Conservation (phyloP, 2,113 vertebrate genomes). For the zebrafish (Danio rerio) region GRCz12tu NC_133192.1:58281501-58282000, state of each 20-base stretch:
- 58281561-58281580: too few species aligned
- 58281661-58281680: neutral
- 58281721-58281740: neutral
- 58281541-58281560: too few species aligned
- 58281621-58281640: neutral
- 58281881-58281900: neutral
- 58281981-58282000: too few species aligned
- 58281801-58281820: constrained; percentile 10
- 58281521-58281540: too few species aligned
- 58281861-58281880: neutral
- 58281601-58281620: neutral
- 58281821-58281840: neutral
- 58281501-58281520: too few species aligned
- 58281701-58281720: neutral
- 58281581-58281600: too few species aligned
- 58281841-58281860: neutral
- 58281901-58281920: neutral
- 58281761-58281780: neutral
- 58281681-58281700: neutral
- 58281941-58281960: neutral
- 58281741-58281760: neutral
- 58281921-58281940: neutral
- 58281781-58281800: constrained; percentile 4
- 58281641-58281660: neutral
- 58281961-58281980: neutral